These are phyloP conservation scores for Catostomus latipinnis DNA, from an alignment of 2,797 vertebrate species.

Conservation along the genomic window DNA sequence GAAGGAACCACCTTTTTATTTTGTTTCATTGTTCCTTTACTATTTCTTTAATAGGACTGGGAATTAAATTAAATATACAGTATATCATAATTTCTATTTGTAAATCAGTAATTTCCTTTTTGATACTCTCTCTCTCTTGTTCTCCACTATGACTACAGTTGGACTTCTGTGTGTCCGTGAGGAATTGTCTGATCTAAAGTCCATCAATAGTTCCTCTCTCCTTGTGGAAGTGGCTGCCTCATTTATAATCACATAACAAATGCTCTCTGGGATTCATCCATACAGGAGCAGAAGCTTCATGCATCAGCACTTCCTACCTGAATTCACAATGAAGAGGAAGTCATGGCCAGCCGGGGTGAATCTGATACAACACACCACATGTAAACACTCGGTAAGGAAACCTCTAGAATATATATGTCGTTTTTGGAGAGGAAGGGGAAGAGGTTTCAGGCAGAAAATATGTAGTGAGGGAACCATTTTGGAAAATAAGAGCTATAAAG, in stretches of 20 bases:
- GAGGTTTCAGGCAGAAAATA: neutral
- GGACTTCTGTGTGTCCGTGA: slow-evolving; percentile 23
- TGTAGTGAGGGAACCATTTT: neutral
- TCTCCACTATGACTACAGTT: neutral
- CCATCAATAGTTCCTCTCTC: slow-evolving; percentile 55
- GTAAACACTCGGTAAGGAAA: neutral
- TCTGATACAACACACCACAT: slow-evolving; percentile 32
- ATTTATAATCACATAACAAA: slow-evolving; percentile 54
- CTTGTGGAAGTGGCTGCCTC: slow-evolving; percentile 50
- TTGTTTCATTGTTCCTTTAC: no score
- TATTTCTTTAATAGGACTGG: no score
- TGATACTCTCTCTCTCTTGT: no score
- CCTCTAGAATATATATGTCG: neutral
- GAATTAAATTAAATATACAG: no score
- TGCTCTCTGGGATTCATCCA: slow-evolving; percentile 49
- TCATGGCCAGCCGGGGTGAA: slow-evolving; percentile 28
- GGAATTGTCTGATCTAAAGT: slow-evolving; percentile 39
- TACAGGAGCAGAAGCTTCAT: slow-evolving; percentile 40
- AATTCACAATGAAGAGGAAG: slow-evolving; percentile 49
- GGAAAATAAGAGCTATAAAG: neutral
- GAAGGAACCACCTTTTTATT: no score
- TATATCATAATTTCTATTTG: no score
- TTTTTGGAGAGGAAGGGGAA: neutral
- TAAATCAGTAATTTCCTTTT: no score
- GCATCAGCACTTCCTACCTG: slow-evolving; percentile 51